phyloP scores from a whole-genome alignment of 2,113 vertebrate species.

The Psilopogon haemacephalus region DNA sequence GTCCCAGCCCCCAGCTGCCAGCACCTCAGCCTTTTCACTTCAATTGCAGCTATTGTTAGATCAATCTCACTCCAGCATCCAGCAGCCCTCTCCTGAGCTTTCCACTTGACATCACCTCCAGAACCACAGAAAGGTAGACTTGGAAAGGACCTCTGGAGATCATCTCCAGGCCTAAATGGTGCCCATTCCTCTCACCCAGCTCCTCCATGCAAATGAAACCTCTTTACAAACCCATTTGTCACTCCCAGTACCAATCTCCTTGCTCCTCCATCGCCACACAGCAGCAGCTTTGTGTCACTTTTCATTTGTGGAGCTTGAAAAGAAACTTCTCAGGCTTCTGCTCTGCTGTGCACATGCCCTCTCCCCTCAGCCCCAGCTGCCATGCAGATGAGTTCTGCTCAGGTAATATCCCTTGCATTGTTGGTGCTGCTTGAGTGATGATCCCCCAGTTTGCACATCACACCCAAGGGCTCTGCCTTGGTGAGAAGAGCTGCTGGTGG shows the following conservation, averaged over 20 bases:
- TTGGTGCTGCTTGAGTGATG: neutral
- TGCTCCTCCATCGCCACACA: neutral
- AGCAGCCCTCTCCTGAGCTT: neutral
- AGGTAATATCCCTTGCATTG: neutral
- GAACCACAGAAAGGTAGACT: too few species aligned
- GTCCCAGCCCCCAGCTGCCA: neutral
- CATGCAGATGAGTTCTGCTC: neutral
- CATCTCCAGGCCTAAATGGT: neutral
- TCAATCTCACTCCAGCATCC: constrained; percentile 48
- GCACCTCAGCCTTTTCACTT: constrained; percentile 47
- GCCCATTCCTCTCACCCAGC: neutral
- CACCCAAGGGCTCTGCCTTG: neutral
- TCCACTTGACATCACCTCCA: neutral
- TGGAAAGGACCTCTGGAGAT: too few species aligned
- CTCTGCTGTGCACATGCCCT: neutral
- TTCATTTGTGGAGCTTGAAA: neutral
- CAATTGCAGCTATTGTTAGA: constrained; percentile 52
- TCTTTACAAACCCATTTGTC: constrained; percentile 27
- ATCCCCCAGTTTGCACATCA: neutral
- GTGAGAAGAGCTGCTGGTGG: neutral
- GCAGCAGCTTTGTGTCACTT: neutral
- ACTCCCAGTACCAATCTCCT: neutral
- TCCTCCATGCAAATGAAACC: constrained; percentile 15
- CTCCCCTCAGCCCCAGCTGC: neutral
- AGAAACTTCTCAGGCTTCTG: neutral